Conservation (phyloP, 2,888 invertebrate genomes). For the Aporophyla nigra region DNA sequence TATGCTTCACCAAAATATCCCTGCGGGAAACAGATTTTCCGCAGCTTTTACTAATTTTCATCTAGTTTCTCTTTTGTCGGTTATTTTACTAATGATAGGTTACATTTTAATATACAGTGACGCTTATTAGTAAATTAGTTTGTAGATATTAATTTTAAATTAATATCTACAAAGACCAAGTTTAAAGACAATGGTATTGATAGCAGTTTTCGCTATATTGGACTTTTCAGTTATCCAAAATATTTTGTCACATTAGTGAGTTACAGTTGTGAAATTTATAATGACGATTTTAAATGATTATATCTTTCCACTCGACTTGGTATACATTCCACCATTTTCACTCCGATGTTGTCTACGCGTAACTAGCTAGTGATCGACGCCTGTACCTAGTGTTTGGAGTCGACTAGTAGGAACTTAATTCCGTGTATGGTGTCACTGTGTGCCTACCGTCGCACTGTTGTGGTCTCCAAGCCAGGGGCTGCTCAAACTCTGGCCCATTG, state of each 20-base stretch:
- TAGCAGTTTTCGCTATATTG: not conserved
- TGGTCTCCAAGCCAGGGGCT: constrained; percentile 16
- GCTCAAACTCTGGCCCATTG: constrained; percentile 31
- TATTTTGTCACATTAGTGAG: not conserved
- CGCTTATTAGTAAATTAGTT: not conserved
- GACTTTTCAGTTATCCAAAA: not conserved
- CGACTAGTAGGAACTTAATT: not conserved
- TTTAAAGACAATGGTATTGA: not conserved
- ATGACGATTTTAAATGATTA: too few relatives aligned
- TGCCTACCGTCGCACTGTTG: constrained; percentile 24
- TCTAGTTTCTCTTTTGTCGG: not conserved
- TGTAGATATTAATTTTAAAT: too few relatives aligned
- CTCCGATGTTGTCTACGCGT: not conserved
- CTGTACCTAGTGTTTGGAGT: not conserved
- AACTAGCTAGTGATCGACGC: not conserved
- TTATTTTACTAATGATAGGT: too few relatives aligned
- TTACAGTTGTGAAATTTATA: too few relatives aligned
- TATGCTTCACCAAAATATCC: not conserved
- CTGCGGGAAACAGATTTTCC: not conserved
- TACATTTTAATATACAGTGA: not conserved
- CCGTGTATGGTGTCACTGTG: constrained; percentile 1
- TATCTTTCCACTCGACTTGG: not conserved
- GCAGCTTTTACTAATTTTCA: not conserved
- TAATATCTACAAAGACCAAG: too few relatives aligned
- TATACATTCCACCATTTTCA: not conserved